Conservation (phyloP, 37 sponge, comb jelly and placozoan genomes). For the Crambe crambe region DNA sequence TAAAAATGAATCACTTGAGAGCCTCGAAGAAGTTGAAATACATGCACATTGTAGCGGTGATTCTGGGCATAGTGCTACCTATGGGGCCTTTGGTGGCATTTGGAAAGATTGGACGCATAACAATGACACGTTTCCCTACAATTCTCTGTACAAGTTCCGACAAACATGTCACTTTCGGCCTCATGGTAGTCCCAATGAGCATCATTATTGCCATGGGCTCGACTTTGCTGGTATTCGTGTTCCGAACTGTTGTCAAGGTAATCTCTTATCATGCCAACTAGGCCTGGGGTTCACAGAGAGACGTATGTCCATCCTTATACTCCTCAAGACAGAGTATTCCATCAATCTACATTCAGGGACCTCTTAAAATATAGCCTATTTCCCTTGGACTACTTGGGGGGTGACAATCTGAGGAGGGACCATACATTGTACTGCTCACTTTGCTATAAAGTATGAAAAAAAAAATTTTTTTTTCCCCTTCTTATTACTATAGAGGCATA, state of each 20-base stretch:
- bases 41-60: constrained; percentile 11
- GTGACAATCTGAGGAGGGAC: too few species aligned
- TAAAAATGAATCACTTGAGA: constrained; percentile 8
- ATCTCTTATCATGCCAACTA: too few species aligned
- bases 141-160: constrained; percentile 17
- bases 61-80: constrained; percentile 21
- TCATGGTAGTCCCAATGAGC: constrained; percentile 30
- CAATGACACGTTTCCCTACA: constrained; percentile 22
- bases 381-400: too few species aligned
- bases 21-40: not conserved
- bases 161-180: not conserved
- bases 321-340: too few species aligned
- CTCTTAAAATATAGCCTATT: too few species aligned
- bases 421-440: too few species aligned
- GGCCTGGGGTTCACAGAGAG: too few species aligned
- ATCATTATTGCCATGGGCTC: constrained; percentile 15
- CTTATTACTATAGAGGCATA: too few species aligned
- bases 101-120: not conserved
- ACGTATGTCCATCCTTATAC: too few species aligned
- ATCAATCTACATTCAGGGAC: too few species aligned
- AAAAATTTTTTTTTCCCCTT: too few species aligned
- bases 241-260: constrained; percentile 17
- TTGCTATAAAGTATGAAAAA: too few species aligned
- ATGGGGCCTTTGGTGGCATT: not conserved
- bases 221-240: constrained; percentile 34